A percentile compares a stretch with the other conserved stretches of the same genome.
These are phyloP conservation scores for Cyprinodon brontotheroides DNA, from an alignment of 2,113 vertebrate species.

Conservation along the genomic window DNA sequence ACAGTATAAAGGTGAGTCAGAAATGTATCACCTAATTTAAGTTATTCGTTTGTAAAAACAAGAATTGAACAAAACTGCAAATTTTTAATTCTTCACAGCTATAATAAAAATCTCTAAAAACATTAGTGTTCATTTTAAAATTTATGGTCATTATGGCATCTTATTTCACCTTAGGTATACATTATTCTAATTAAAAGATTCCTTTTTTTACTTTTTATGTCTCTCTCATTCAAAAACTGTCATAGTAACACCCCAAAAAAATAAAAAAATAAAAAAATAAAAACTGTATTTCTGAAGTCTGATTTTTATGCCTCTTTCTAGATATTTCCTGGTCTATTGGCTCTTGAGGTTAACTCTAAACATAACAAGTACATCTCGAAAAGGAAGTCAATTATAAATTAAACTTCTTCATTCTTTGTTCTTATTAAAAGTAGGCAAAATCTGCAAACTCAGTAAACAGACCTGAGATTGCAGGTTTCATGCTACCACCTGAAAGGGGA, in stretches of 20 bases:
- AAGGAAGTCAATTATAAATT: background rate
- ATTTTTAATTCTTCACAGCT: background rate
- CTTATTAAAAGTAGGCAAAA: background rate
- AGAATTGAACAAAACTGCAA: background rate
- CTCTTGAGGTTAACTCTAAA: background rate
- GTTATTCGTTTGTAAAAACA: background rate
- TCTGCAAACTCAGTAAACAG: background rate
- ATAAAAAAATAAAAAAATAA: no score
- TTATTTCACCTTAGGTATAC: background rate
- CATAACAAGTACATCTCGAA: background rate
- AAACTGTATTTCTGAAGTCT: no score
- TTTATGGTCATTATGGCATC: background rate
- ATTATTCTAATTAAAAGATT: background rate
- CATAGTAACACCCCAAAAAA: background rate
- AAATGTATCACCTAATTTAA: background rate
- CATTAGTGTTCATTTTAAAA: background rate
- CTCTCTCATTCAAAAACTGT: background rate
- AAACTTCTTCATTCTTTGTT: background rate
- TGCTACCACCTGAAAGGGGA: background rate
- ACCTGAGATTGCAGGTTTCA: background rate
- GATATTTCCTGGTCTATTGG: background rate
- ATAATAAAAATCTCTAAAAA: background rate
- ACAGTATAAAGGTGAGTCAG: slow-evolving; percentile 11
- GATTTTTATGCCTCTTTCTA: background rate
- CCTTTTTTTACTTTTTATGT: background rate